These are phyloP conservation scores for Pseudotriccus pelzelni DNA, from an alignment of 2,797 vertebrate species.

Conservation along the genomic window DNA sequence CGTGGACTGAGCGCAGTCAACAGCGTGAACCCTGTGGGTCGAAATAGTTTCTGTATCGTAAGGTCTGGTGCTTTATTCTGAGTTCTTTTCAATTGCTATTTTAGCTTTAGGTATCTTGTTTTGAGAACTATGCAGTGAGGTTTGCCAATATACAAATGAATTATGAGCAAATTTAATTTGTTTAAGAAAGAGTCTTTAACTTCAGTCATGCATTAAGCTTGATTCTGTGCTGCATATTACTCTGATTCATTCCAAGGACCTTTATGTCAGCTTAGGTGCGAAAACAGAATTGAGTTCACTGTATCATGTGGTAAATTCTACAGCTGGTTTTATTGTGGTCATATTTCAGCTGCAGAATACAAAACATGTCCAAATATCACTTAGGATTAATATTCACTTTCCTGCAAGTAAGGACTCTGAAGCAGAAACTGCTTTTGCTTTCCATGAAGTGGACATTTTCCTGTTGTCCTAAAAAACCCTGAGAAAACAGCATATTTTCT, in stretches of 20 bases:
- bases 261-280: not conserved
- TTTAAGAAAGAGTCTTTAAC: not conserved
- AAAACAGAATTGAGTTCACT: not conserved
- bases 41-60: constrained; percentile 84
- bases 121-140: not conserved
- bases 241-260: not conserved
- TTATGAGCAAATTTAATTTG: not conserved
- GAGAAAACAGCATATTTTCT: not conserved
- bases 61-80: constrained; percentile 75
- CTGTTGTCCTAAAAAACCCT: not conserved
- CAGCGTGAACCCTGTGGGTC: constrained; percentile 66
- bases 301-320: not conserved
- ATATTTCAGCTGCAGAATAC: not conserved
- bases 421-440: not conserved
- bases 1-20: constrained; percentile 78
- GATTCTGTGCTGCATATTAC: not conserved
- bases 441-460: not conserved
- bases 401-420: not conserved
- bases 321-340: not conserved
- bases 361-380: not conserved
- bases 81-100: not conserved
- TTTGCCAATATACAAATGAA: not conserved
- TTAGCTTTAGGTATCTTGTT: not conserved
- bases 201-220: not conserved
- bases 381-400: not conserved